Evolutionary conservation across 2,797 vertebrate genomes (phyloP).

Genomic region (Phoeniculus purpureus): DNA sequence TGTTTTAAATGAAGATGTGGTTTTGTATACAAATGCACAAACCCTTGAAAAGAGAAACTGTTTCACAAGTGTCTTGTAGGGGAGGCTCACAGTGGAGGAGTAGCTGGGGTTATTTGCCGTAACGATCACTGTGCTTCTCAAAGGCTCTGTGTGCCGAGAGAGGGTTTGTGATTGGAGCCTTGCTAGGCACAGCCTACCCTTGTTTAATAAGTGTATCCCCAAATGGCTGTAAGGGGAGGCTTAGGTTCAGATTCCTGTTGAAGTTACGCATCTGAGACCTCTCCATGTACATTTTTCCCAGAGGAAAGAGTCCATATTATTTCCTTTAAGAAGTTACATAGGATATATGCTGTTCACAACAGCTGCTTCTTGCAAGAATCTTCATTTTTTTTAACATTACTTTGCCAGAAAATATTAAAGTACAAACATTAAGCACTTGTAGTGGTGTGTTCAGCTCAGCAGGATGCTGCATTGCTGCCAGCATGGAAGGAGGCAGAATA

Average conservation of each 20-base stretch:
- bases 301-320: not conserved
- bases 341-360: not conserved
- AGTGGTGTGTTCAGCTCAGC: not conserved
- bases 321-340: not conserved
- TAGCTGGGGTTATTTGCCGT: accelerated
- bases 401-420: slow-evolving; percentile 34
- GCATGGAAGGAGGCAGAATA: not conserved
- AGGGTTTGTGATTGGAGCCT: not conserved
- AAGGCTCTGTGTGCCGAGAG: not conserved
- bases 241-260: not conserved
- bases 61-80: not conserved
- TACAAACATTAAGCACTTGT: not conserved
- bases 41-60: not conserved
- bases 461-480: slow-evolving; percentile 18
- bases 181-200: not conserved
- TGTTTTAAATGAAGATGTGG: not conserved
- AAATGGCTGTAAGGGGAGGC: not conserved
- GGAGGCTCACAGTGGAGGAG: not conserved
- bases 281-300: not conserved
- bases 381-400: not conserved
- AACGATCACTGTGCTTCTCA: accelerated
- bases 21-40: not conserved
- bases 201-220: not conserved
- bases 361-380: slow-evolving; percentile 11
- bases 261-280: not conserved